A percentile compares a stretch with the other conserved stretches of the same genome.
phyloP scores from a whole-genome alignment of 2,888 invertebrate genomes.

The Hypomecis atomaria region DNA sequence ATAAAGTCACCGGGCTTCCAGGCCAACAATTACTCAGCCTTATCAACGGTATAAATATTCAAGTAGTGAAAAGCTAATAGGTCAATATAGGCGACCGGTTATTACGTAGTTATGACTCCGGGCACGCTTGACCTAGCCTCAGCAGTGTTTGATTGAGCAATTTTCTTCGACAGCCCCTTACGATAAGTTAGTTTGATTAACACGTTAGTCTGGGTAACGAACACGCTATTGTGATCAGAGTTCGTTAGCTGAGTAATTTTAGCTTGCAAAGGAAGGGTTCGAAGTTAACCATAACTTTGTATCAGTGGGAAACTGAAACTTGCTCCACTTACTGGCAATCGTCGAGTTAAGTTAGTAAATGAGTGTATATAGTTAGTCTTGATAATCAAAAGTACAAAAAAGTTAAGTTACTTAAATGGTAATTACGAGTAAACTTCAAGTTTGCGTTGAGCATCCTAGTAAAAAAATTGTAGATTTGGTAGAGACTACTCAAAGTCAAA shows the following conservation, averaged over 20 bases:
- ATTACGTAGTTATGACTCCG: constrained; percentile 64
- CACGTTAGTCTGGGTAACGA: constrained; percentile 54
- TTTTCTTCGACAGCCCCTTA: constrained; percentile 65
- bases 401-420: no score
- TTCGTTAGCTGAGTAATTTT: constrained; percentile 37
- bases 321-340: neutral
- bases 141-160: constrained; percentile 66
- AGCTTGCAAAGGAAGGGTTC: constrained; percentile 20
- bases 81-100: constrained; percentile 62
- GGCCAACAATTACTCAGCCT: constrained; percentile 40
- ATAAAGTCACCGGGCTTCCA: constrained; percentile 26
- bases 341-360: no score
- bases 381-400: no score
- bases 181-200: constrained; percentile 62
- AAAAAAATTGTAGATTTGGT: no score
- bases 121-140: constrained; percentile 65
- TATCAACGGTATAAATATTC: constrained; percentile 62
- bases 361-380: no score
- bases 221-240: constrained; percentile 44
- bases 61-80: constrained; percentile 66
- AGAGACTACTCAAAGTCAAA: no score
- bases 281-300: constrained; percentile 24
- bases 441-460: no score
- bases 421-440: no score
- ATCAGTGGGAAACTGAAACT: neutral